Evolutionary conservation across 2,888 invertebrate genomes (phyloP), one percentile per base, ranked within the genome.

Genomic region (Tetheella fluctuosa): DNA sequence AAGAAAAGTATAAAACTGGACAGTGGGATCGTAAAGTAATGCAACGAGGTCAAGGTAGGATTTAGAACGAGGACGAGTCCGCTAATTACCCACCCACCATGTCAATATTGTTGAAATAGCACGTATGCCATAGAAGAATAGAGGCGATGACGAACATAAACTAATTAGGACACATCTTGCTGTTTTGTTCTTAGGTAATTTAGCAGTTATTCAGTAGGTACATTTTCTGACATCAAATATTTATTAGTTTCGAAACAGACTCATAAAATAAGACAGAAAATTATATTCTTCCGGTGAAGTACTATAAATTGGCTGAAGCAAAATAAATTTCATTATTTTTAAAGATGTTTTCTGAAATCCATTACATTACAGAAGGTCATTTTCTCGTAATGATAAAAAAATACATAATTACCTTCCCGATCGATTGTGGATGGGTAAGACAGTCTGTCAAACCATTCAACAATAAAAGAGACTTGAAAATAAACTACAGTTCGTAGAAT

Each of bases 11-110:
- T 87, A 84, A 89, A 87, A 81, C 81, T 72, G 79, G 77, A 84
- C 80, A 81, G 80, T 76, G 77, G 77, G 20, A 81, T 87, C 86
- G 85, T 90, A 89, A 91, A 90, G 75, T 71, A 79, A 71, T 65
- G 72, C 78, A 90, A 86, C 85, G 86, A 86, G 91, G 92, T 91
- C 91, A 91, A 91, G 91, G 91, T 89, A 80, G 73, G 73, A 83
- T 84, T 81, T 84, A 84, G 84, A 91, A 89, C 85, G 88, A 86
- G 90, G 86, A 85, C 90, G 79, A 74, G 73, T 76, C 73, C 69
- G 80, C 86, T 91, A 91, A 91, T 91, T 91, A 89, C 86, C 34
- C 74, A 80, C 79, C 79, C 78, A 84, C 80, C 77, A 77, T 74
- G 79, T 81, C 81, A 79, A 84, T 74, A 71, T 72, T 71, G 66